phyloP scores from a whole-genome alignment of 2,888 invertebrate genomes.

The Macaria liturata region DNA sequence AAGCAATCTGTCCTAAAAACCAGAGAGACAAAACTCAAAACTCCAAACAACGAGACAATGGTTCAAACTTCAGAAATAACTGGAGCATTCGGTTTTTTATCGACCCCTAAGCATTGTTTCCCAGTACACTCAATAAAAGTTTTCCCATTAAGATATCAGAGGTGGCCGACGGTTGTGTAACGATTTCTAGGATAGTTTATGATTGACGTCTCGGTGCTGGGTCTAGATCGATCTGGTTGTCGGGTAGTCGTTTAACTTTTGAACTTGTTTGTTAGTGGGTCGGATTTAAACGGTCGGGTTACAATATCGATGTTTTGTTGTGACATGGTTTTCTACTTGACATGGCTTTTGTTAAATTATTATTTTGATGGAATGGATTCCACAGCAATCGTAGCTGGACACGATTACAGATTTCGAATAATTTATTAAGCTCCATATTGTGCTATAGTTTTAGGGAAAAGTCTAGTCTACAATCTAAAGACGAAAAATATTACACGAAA shows the following conservation, averaged over 20 bases:
- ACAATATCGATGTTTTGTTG: not conserved
- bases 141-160: slow-evolving; percentile 37
- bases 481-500: too few species aligned
- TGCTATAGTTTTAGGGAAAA: too few species aligned
- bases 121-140: slow-evolving; percentile 30
- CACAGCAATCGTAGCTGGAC: too few species aligned
- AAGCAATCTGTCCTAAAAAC: too few species aligned
- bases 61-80: slow-evolving; percentile 18
- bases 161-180: slow-evolving; percentile 20
- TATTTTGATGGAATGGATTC: too few species aligned
- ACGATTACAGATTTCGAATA: too few species aligned
- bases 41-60: slow-evolving; percentile 21
- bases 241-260: slow-evolving; percentile 2
- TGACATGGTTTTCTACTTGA: too few species aligned
- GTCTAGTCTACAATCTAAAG: too few species aligned
- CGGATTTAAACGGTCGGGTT: not conserved
- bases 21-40: slow-evolving; percentile 17
- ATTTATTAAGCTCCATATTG: too few species aligned
- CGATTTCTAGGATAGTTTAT: slow-evolving; percentile 21
- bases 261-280: slow-evolving; percentile 8
- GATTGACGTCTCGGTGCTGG: not conserved
- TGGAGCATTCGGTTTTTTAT: slow-evolving; percentile 26
- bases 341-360: too few species aligned
- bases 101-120: slow-evolving; percentile 24
- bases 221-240: slow-evolving; percentile 6